These are phyloP conservation scores for Meloe dianella DNA, from an alignment of 2,888 invertebrate genomes.

Conservation along the genomic window DNA sequence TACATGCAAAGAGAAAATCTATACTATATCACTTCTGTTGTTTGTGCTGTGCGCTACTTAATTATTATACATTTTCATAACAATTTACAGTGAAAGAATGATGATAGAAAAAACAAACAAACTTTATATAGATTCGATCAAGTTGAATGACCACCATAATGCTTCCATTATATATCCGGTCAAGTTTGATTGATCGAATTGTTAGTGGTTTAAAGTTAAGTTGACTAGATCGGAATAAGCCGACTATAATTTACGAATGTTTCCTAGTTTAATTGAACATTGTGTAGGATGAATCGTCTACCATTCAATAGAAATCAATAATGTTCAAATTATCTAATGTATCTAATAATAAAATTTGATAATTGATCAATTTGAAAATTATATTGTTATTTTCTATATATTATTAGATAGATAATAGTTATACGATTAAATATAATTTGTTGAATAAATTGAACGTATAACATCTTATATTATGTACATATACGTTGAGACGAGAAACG, in stretches of 20 bases:
- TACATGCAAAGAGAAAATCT: conserved; percentile 40
- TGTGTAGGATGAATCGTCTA: too few relatives aligned
- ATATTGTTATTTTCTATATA: conserved; percentile 23
- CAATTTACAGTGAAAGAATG: not conserved
- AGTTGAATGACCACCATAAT: not conserved
- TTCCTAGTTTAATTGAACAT: too few relatives aligned
- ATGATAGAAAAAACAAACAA: too few relatives aligned
- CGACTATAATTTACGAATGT: too few relatives aligned
- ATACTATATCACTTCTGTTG: conserved; percentile 36
- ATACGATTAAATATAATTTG: conserved; percentile 22
- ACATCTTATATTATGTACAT: not conserved
- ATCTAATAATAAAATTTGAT: not conserved
- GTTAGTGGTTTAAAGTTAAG: too few relatives aligned
- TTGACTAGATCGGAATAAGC: too few relatives aligned
- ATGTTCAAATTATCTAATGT: too few relatives aligned
- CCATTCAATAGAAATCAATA: too few relatives aligned
- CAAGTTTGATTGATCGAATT: too few relatives aligned
- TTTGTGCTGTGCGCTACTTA: not conserved
- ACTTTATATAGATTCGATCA: not conserved
- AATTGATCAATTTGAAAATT: not conserved
- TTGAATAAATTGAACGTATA: conserved; percentile 31
- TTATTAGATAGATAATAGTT: conserved; percentile 14
- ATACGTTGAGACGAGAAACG: conserved; percentile 15
- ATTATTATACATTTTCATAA: not conserved
- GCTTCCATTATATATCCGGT: not conserved